phyloP scores from a whole-genome alignment of 23 tunicate species.

The Aplidium turbinatum region DNA sequence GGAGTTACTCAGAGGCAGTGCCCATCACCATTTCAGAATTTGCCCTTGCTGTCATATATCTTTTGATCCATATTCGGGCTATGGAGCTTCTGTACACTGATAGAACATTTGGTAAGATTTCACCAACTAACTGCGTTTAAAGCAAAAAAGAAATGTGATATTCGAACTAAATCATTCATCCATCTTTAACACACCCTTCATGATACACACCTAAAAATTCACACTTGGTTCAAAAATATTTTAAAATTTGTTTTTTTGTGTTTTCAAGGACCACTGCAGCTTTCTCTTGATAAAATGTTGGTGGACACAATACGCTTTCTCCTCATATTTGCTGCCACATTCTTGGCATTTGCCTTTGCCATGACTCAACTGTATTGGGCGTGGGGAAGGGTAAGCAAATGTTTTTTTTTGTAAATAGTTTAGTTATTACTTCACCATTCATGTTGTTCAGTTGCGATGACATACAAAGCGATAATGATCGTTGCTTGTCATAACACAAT shows the following conservation, averaged over 20 bases:
- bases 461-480: too few relatives aligned
- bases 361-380: slow-evolving; percentile 73
- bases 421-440: too few relatives aligned
- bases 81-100: slow-evolving; percentile 67
- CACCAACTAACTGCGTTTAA: too few relatives aligned
- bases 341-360: slow-evolving; percentile 62
- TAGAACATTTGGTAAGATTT: slow-evolving; percentile 65
- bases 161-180: too few relatives aligned
- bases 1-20: slow-evolving; percentile 13
- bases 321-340: slow-evolving; percentile 47
- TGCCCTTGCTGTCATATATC: slow-evolving; percentile 37
- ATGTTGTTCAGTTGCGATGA: too few relatives aligned
- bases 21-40: slow-evolving; percentile 46
- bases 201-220: too few relatives aligned
- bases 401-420: too few relatives aligned
- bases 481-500: too few relatives aligned
- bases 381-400: slow-evolving; percentile 52
- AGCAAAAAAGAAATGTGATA: too few relatives aligned
- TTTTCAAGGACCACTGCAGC: slow-evolving; percentile 57
- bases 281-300: slow-evolving; percentile 66
- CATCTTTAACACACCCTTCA: too few relatives aligned
- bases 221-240: background rate
- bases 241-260: background rate
- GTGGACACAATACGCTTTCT: slow-evolving; percentile 66
- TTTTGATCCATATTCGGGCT: slow-evolving; percentile 51